A percentile compares a stretch with the other conserved stretches of the same genome.
phyloP scores from a whole-genome alignment of 2,113 vertebrate species.

The Pagrus major region DNA sequence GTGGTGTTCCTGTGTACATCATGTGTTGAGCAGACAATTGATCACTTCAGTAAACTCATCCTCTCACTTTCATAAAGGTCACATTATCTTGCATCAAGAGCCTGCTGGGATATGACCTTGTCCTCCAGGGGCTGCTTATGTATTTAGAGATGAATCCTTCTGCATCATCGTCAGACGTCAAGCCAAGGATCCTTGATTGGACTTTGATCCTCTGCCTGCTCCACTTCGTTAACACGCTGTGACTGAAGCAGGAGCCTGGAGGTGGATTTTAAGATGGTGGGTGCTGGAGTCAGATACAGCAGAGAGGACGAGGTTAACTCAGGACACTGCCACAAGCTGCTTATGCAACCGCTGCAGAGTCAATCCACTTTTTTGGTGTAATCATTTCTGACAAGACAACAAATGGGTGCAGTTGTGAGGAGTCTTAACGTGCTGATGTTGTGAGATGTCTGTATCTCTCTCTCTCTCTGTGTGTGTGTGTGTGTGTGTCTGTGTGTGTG shows the following conservation, averaged over 20 bases:
- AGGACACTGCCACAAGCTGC: constrained; percentile 11
- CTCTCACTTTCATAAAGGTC: not conserved
- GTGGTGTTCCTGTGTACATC: not conserved
- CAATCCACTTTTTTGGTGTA: not conserved
- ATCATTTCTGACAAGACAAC: constrained; percentile 11
- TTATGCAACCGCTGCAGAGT: constrained; percentile 23
- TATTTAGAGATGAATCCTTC: not conserved
- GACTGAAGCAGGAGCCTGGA: not conserved
- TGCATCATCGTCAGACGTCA: not conserved
- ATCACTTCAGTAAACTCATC: not conserved
- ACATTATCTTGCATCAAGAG: not conserved
- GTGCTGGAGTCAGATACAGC: not conserved
- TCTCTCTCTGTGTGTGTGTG: constrained; percentile 5
- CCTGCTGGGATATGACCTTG: not conserved
- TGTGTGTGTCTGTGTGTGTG: constrained; percentile 1
- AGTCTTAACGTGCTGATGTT: not conserved
- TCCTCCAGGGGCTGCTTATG: not conserved
- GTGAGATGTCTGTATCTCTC: not conserved
- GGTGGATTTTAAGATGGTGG: not conserved
- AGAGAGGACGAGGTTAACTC: not conserved
- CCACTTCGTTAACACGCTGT: not conserved
- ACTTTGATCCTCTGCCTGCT: not conserved
- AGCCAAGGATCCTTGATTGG: not conserved
- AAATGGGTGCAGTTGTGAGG: not conserved
- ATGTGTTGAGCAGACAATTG: not conserved